Evolutionary conservation across 2,888 invertebrate genomes (phyloP), one percentile per base, ranked within the genome.

Genomic region (Drosophila anceps): DNA sequence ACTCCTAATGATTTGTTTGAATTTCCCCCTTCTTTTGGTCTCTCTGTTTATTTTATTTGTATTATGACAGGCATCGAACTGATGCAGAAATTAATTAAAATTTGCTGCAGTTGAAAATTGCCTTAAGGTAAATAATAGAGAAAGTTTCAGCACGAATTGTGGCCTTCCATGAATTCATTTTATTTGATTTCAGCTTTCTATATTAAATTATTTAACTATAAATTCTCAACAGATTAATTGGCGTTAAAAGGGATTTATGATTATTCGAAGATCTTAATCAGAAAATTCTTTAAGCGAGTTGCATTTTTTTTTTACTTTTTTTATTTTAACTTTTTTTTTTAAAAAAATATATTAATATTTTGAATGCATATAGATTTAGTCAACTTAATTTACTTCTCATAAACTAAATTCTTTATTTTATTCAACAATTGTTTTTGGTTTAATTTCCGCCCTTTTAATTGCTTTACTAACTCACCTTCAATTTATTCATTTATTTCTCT

Each of bases 31-130:
- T 7, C 27, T 3, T n/a, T 44, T 12, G n/a, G n/a, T n/a, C n/a
- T 50, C 20, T 60, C 43, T 60, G 39, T 69, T 62, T 70, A 31
- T 66, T 27, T 33, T 81, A 70, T 88, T 81, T 84, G 81, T 88
- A 73, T 76, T 88, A 76, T 84, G 89, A 82, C 84, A 88, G 81
- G 53, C 84, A 73, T 70, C 65, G 69, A 74, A 73, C 70, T 76
- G 89, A 69, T 71, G 73, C 71, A 60, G 69, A 84, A 82, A 88
- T 84, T 88, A 84, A 88, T 84, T 86, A 86, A 84, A 84, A 76
- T 84, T 76, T 83, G 69, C 62, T 75, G 54, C n/a, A 41, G 61
- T 37, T 60, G 54, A 50, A 13, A 57, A 39, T 12, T 4, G 60
- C 67, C 70, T 67, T 24, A 70, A 73, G 73, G 60, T 64, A 65